These are phyloP conservation scores for Clamator glandarius DNA, from an alignment of 2,797 vertebrate genomes.

Conservation along the genomic window DNA sequence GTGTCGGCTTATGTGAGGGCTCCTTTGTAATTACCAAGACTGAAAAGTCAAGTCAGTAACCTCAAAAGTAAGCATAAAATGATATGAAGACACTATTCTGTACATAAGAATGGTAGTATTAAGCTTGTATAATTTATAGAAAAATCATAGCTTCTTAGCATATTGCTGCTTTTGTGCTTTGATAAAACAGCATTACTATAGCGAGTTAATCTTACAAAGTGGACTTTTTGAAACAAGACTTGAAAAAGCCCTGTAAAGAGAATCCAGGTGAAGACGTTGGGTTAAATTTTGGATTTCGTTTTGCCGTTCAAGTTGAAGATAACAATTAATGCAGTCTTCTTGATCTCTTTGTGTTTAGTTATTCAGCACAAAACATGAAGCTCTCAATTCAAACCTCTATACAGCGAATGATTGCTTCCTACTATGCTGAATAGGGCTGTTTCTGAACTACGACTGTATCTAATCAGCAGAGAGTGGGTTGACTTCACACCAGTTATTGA, in stretches of 20 bases:
- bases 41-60: neutral
- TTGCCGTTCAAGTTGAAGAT: neutral
- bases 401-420: constrained; percentile 38
- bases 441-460: constrained; percentile 54
- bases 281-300: constrained; percentile 11
- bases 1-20: neutral
- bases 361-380: constrained; percentile 44
- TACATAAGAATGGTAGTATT: neutral
- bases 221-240: neutral
- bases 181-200: rapidly evolving
- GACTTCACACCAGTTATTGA: constrained; percentile 62
- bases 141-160: neutral
- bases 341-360: constrained; percentile 19
- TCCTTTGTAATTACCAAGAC: neutral
- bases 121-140: neutral
- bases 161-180: neutral
- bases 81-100: neutral
- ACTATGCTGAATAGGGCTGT: constrained; percentile 49
- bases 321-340: constrained; percentile 39
- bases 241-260: neutral
- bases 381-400: constrained; percentile 27
- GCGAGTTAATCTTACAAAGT: neutral
- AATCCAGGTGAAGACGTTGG: neutral
- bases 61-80: neutral
- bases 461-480: constrained; percentile 67